Evolutionary conservation across 2,113 vertebrate species (phyloP).

Genomic region (Eidolon helvum): DNA sequence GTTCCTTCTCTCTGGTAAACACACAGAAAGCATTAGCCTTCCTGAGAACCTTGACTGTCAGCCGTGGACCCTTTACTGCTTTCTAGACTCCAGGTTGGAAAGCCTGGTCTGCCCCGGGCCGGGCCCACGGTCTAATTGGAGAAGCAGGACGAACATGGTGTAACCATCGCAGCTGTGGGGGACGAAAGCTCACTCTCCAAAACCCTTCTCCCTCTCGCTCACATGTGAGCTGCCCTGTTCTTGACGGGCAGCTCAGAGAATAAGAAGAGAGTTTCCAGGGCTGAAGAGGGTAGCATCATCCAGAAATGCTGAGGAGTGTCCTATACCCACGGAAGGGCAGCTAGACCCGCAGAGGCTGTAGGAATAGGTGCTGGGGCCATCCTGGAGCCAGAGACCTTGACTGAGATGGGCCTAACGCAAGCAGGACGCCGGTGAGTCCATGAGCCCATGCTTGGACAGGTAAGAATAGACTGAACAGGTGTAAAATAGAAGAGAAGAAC

Average conservation of each 20-base stretch:
- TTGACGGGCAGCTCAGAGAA: neutral
- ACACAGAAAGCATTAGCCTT: neutral
- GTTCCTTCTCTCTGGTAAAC: neutral
- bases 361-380: neutral
- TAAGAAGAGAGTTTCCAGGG: neutral
- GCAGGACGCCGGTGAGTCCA: neutral
- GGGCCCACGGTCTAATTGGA: neutral
- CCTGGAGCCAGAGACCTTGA: neutral
- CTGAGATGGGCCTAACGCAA: neutral
- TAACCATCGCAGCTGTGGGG: neutral
- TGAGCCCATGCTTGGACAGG: neutral
- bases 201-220: accelerated
- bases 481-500: neutral
- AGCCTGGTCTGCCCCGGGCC: neutral
- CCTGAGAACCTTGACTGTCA: neutral
- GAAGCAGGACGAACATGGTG: neutral
- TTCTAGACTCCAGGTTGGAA: neutral
- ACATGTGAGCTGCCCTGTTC: accelerated
- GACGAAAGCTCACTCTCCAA: neutral
- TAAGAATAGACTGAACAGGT: neutral
- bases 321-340: neutral
- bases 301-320: neutral
- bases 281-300: neutral
- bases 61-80: neutral
- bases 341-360: neutral